These are phyloP conservation scores for Oryzias sinensis DNA, from an alignment of 2,797 vertebrate species.

Conservation along the genomic window DNA sequence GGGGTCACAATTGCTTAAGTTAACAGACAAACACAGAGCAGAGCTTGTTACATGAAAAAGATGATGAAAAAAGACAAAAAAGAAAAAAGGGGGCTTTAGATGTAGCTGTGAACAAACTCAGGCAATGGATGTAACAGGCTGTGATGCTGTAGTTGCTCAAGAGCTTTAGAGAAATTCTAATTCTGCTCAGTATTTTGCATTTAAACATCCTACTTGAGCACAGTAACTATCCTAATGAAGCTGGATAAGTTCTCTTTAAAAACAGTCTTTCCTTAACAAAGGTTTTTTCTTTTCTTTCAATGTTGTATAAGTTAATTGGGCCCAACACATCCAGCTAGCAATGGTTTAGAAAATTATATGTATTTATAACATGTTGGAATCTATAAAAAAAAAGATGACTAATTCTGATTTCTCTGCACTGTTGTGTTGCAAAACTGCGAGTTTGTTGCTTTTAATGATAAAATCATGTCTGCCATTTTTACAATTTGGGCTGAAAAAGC, in stretches of 20 bases:
- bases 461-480: conserved; percentile 4
- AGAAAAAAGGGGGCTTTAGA: background rate
- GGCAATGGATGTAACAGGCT: background rate
- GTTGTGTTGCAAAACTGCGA: background rate
- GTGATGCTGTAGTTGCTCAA: background rate
- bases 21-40: conserved; percentile 17
- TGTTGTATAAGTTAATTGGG: too few species aligned
- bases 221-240: background rate
- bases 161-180: too few species aligned
- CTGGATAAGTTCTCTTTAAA: background rate
- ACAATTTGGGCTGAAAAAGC: conserved; percentile 9
- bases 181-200: too few species aligned
- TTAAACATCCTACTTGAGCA: background rate
- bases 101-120: background rate
- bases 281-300: too few species aligned
- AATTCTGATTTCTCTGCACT: background rate
- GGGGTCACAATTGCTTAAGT: conserved; percentile 63
- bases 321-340: too few species aligned
- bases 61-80: conserved; percentile 4
- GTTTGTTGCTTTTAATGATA: background rate
- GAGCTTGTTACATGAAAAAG: conserved; percentile 7
- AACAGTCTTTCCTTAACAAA: too few species aligned
- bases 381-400: background rate
- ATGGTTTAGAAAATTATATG: background rate
- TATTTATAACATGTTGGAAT: background rate